phyloP scores from a whole-genome alignment of 2,113 vertebrate species.

The Apteryx owenii region DNA sequence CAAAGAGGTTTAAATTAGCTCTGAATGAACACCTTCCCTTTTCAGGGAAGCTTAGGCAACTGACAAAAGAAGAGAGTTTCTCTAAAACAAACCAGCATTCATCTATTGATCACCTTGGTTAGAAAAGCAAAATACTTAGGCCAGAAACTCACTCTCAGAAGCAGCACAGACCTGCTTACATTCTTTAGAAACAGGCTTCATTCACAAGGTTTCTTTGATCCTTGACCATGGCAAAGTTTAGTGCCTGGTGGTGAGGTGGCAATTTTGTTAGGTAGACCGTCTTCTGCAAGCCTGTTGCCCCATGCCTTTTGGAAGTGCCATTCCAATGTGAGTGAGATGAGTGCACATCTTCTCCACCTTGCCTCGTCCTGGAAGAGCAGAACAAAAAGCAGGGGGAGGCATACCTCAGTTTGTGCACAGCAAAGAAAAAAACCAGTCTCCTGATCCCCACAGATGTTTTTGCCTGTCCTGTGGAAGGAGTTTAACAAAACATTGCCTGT shows the following conservation, averaged over 20 bases:
- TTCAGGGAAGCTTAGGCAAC: neutral
- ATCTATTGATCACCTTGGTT: accelerated
- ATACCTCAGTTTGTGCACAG: neutral
- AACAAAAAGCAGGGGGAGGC: neutral
- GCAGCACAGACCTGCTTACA: neutral
- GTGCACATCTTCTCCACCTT: accelerated
- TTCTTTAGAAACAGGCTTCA: neutral
- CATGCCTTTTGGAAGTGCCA: neutral
- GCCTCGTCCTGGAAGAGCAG: neutral
- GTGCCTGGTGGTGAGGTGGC: neutral
- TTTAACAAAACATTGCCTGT: neutral
- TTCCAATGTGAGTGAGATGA: neutral
- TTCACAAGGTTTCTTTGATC: neutral
- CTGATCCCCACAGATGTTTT: no score
- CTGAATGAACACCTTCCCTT: neutral
- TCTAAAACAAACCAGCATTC: neutral
- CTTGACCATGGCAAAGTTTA: neutral
- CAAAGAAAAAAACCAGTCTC: accelerated
- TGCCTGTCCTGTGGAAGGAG: neutral
- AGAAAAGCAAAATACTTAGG: neutral
- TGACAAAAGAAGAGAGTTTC: neutral
- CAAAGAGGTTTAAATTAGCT: neutral
- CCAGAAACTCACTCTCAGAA: neutral
- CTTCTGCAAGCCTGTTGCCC: neutral
- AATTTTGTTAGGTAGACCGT: neutral